Evolutionary conservation across 1,140 invertebrate species (phyloP), one percentile per base, ranked within the genome.

Genomic region (Saxidomus purpurata): DNA sequence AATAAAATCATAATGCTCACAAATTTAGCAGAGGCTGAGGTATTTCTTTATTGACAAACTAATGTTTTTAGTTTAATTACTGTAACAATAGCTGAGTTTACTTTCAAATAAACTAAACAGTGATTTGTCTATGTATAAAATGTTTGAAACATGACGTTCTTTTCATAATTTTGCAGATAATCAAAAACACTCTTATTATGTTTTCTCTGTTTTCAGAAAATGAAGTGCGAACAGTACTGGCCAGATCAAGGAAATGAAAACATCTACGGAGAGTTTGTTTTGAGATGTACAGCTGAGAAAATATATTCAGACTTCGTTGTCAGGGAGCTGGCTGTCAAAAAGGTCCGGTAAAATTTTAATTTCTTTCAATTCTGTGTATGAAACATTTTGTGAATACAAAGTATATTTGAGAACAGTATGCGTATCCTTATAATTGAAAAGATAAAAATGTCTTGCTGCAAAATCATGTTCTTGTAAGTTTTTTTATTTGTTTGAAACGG

Each of bases 191-290:
- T n/a, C n/a, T n/a, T n/a, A n/a, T n/a, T n/a, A n/a, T n/a, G n/a
- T n/a, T n/a, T 40, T 74, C 9, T 9, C 9, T 38, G 15, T 22
- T 11, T 74, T 74, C 34, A 79, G 76, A 79, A 49, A 55, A 79
- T 79, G 76, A 79, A 79, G 25, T 79, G 76, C 25, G 6, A 79
- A 55, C 43, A 79, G 47, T 79, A 79, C 22, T 79, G 76, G 76
- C 76, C 76, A 28, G 47, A 79, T 34, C 43, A 6, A 40, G 28
- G 49, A 8, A 15, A 13, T 15, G 8, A 8, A 34, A 3, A 28
- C 6, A 11, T 34, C 0, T 52, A 31, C 31, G 43, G 47, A 40
- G 76, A 79, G 28, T 28, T 52, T 19, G 52, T 2, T 19, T 11
- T 79, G 2, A 52, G 13, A 1, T 79, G 43, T 31, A 31, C 9